phyloP scores from a whole-genome alignment of 2,797 vertebrate genomes.

The Sarcophilus harrisii region DNA sequence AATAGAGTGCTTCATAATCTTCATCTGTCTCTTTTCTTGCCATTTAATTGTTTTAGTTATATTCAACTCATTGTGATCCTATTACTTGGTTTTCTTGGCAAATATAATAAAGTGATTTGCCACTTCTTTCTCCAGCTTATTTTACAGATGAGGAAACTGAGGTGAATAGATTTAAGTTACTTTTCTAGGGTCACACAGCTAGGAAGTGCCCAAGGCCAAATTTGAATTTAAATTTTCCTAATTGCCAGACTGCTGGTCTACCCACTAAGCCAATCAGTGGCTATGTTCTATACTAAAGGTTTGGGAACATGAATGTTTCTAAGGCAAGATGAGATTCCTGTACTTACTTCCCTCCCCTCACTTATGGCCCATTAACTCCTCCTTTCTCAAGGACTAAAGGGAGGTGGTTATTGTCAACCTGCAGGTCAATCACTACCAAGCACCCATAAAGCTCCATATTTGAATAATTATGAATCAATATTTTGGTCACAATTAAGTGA shows the following conservation, averaged over 20 bases:
- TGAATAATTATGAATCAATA: neutral
- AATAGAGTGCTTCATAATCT: neutral
- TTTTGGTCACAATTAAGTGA: neutral
- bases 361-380: neutral
- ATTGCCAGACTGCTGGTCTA: neutral
- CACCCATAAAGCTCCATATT: neutral
- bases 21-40: neutral
- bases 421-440: neutral
- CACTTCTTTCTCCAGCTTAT: neutral
- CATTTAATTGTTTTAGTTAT: neutral
- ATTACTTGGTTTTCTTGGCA: neutral
- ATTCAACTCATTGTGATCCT: neutral
- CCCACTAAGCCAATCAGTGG: neutral
- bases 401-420: neutral
- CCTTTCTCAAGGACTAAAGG: neutral
- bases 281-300: neutral
- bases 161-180: neutral
- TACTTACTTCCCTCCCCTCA: neutral
- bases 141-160: neutral
- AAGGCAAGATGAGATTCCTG: neutral
- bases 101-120: neutral
- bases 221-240: no score
- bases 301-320: neutral
- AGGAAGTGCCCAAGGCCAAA: neutral
- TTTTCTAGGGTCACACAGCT: neutral